phyloP scores from a whole-genome alignment of 2,797 vertebrate species.

The Parambassis ranga region DNA sequence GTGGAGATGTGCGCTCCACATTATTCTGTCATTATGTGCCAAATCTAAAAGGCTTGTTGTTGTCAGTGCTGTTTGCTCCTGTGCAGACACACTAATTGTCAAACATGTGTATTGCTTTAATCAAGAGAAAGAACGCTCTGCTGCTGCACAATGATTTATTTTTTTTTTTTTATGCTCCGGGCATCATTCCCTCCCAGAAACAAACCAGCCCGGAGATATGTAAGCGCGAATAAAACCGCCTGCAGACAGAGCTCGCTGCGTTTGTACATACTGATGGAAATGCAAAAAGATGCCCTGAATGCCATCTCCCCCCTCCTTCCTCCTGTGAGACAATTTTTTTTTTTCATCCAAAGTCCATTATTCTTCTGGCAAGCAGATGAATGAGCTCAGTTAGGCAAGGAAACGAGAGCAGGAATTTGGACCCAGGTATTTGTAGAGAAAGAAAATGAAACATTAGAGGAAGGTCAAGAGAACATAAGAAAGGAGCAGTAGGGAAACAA shows the following conservation, averaged over 20 bases:
- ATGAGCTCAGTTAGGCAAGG: conserved; percentile 68
- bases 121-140: background rate
- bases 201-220: conserved; percentile 28
- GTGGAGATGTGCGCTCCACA: background rate
- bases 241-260: conserved; percentile 16
- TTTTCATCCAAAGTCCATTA: conserved; percentile 41
- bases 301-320: background rate
- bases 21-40: background rate
- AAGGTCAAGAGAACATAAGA: conserved; percentile 71
- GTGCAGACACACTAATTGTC: background rate
- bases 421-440: conserved; percentile 53
- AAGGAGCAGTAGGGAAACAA: conserved; percentile 66
- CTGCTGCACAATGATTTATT: conserved; percentile 3
- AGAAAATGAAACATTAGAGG: conserved; percentile 63
- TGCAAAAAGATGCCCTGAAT: conserved; percentile 46
- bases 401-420: conserved; percentile 64
- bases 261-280: conserved; percentile 52
- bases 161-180: conserved; percentile 29
- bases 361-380: conserved; percentile 49
- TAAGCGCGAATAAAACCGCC: conserved; percentile 29
- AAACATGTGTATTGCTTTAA: conserved; percentile 15
- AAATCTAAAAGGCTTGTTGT: background rate
- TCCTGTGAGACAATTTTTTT: conserved; percentile 16
- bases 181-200: conserved; percentile 27
- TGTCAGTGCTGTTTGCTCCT: background rate